Percentiles rank a stretch among this genome's conserved stretches.
Evolutionary conservation across 1,140 invertebrate species (phyloP).

Genomic region (Atta colombica): DNA sequence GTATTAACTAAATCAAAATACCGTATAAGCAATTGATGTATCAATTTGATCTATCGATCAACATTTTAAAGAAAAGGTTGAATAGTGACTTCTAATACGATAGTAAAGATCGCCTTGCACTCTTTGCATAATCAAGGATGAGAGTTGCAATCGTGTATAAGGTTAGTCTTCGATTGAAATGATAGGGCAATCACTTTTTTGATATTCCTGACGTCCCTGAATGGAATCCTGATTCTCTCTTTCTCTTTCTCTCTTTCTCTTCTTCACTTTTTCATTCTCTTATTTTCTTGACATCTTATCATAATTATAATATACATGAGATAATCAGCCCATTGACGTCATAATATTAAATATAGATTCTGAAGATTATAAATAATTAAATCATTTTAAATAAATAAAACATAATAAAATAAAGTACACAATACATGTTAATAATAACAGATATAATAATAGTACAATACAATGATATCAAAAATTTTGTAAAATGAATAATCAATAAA

Average conservation of each 20-base stretch:
- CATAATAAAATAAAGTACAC: background rate
- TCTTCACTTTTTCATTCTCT: background rate
- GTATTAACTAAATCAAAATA: background rate
- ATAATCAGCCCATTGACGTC: background rate
- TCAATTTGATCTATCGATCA: background rate
- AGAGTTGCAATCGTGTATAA: slow-evolving; percentile 15
- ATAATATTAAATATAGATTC: background rate
- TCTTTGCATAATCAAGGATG: slow-evolving; percentile 11
- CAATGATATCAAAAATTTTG: background rate
- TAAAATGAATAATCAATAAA: background rate
- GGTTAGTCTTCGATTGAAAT: slow-evolving; percentile 16
- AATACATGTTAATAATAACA: too few species aligned
- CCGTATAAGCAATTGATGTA: background rate
- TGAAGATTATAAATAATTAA: background rate
- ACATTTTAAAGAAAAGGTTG: slow-evolving; percentile 31
- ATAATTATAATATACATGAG: background rate
- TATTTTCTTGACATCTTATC: background rate
- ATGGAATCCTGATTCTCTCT: slow-evolving; percentile 8
- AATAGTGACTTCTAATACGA: slow-evolving; percentile 10
- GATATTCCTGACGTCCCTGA: slow-evolving; percentile 12
- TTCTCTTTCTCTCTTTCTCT: background rate
- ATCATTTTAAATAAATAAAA: background rate
- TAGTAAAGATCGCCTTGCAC: slow-evolving; percentile 9
- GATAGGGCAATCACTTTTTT: background rate
- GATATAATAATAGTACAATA: too few species aligned